A percentile compares a stretch with the other conserved stretches of the same genome.
phyloP scores from a whole-genome alignment of 2,113 vertebrate genomes.

The Irena cyanogastra region DNA sequence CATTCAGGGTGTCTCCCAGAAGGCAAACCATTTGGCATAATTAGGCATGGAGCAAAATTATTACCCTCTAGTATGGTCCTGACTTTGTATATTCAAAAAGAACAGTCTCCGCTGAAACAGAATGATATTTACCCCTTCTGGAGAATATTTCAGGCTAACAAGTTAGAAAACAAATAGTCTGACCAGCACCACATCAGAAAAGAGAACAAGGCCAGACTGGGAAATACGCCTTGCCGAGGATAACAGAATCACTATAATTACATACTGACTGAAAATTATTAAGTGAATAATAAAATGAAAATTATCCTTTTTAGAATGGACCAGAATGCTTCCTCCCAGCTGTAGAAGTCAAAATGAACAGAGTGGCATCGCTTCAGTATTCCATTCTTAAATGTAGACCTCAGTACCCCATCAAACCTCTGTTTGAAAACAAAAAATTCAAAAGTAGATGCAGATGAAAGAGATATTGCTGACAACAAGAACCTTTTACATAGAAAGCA shows the following conservation, averaged over 20 bases:
- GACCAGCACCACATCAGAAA: neutral
- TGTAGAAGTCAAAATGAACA: neutral
- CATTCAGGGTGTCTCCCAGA: neutral
- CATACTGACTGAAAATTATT: neutral
- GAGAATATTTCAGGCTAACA: neutral
- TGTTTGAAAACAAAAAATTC: neutral
- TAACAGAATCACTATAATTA: neutral
- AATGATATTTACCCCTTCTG: neutral
- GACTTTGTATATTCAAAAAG: neutral
- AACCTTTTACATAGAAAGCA: neutral
- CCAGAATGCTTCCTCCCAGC: neutral
- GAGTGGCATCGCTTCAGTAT: neutral
- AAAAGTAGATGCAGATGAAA: neutral
- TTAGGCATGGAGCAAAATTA: neutral
- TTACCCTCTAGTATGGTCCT: neutral
- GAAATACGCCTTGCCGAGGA: neutral
- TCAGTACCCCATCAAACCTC: rapidly evolving
- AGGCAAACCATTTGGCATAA: neutral
- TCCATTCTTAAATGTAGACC: neutral
- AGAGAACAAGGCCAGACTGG: neutral
- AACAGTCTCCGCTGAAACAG: neutral
- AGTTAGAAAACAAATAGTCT: neutral
- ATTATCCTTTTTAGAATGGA: neutral
- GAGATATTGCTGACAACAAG: neutral
- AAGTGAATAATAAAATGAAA: neutral